Evolutionary conservation across 1,140 invertebrate species (phyloP).

Genomic region (Solenopsis fugax): DNA sequence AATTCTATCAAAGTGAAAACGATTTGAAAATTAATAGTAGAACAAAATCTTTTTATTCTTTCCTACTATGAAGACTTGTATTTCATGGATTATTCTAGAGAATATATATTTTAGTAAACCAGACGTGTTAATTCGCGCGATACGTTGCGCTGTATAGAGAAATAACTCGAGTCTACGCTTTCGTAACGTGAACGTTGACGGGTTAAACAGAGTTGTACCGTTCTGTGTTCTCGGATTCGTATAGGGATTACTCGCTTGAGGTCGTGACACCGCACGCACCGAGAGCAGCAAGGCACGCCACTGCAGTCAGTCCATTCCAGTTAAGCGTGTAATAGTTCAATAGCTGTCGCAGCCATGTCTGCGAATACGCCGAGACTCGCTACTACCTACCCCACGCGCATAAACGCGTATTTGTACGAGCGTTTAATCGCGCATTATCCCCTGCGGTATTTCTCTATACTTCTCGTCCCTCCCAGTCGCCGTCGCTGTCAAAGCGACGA

Average conservation of each 20-base stretch:
- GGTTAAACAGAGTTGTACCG: constrained; percentile 53
- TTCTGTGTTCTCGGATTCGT: constrained; percentile 66
- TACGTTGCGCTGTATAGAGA: background rate
- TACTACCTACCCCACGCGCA: constrained; percentile 18
- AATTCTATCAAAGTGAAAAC: background rate
- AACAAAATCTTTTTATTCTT: background rate
- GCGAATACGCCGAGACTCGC: constrained; percentile 71
- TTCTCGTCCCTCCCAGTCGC: background rate
- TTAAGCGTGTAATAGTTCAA: constrained; percentile 85
- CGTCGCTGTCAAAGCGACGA: background rate
- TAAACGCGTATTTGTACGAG: constrained; percentile 61
- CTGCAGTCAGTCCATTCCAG: constrained; percentile 78
- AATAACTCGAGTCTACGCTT: background rate
- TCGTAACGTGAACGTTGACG: constrained; percentile 34
- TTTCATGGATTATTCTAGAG: background rate
- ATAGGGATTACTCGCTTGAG: constrained; percentile 74
- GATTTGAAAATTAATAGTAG: background rate
- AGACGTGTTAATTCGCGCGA: background rate
- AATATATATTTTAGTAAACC: background rate
- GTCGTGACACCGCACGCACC: constrained; percentile 69
- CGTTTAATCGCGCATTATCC: constrained; percentile 48
- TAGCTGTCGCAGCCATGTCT: constrained; percentile 77
- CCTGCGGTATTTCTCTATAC: constrained; percentile 13
- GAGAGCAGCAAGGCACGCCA: constrained; percentile 76
- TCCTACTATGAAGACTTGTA: background rate